Base-by-base conservation (phyloP, 2,888 invertebrate species). In the Neoascia interrupta region DNA sequence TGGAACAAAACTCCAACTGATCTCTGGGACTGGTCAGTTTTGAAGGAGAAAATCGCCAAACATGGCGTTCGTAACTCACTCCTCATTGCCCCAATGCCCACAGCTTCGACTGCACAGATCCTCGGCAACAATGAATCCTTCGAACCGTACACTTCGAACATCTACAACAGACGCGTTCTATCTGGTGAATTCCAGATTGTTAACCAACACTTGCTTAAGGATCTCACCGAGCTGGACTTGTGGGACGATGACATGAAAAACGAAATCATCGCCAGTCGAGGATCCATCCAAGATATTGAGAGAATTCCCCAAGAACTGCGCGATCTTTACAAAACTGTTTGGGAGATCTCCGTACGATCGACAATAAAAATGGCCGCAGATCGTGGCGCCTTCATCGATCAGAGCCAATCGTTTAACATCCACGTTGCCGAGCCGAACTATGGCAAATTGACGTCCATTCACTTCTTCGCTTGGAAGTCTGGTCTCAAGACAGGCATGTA, bases 401-500 rank as follows among this genome's bases (percentile, higher is more conserved):
- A 99, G 90, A 97, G 97, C 81, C 99, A 99, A 87, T 98, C 98
- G 0, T 92, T 99, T 83, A 99, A 99, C 88, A 93, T 99, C 81
- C 98, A 99, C 88, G 96, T 99, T 68, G 98, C 97, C 3, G 94
- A 96, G 86, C 97, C 99, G 3, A 96, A 94, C 85, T 96, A 96
- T 86, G 97, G 95, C 3, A 97, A 97, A 87, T 90, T 99, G 60
- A 96, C 97, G 1, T 98, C 98, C 1, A 99, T 99, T 92, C 99
- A 99, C 89, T 99, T 99, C 89, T 96, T 96, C 87, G 96, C 96
- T 0, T 99, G 99, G 99, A 94, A 96, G 89, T 92, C 94, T 89
- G 99, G 99, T 2, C 90, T 99, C 68, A 99, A 99, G 90, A 99
- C 99, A 1, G 99, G 99, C 53, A 98, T 99, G 98, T 99, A 99